Conservation (phyloP, 2,888 invertebrate species). For the Acholoe squamosa region DNA sequence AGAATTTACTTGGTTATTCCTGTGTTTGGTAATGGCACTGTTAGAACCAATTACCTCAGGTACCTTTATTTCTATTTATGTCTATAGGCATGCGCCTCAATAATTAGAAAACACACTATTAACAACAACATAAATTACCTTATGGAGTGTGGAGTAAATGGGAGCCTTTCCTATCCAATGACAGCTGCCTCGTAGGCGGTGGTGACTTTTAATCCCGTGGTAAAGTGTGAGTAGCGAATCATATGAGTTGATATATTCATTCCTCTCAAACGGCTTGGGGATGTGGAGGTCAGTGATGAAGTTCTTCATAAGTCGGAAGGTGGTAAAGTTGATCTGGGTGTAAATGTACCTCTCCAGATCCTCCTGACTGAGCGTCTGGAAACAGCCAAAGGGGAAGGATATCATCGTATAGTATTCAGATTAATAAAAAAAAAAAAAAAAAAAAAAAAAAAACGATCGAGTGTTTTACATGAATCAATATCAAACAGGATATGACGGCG, state of each 20-base stretch:
- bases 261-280: constrained; percentile 55
- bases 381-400: too few species aligned
- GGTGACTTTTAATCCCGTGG: constrained; percentile 61
- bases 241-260: constrained; percentile 66
- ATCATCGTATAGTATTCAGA: background rate
- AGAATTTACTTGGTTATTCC: too few species aligned
- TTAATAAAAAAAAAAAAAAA: background rate
- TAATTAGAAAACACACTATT: too few species aligned
- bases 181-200: constrained; percentile 63
- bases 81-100: too few species aligned
- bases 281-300: constrained; percentile 63
- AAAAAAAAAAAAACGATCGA: background rate
- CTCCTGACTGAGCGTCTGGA: constrained; percentile 58
- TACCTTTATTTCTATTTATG: too few species aligned
- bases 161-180: constrained; percentile 65
- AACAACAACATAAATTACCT: constrained; percentile 33
- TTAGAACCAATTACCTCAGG: too few species aligned
- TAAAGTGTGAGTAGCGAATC: constrained; percentile 69
- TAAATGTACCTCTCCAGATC: constrained; percentile 61
- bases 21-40: too few species aligned
- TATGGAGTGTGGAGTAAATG: constrained; percentile 42
- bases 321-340: constrained; percentile 64
- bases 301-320: constrained; percentile 60
- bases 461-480: background rate
- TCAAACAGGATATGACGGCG: background rate